phyloP scores from a whole-genome alignment of 1,140 invertebrate genomes.

The Drosophila persimilis region DNA sequence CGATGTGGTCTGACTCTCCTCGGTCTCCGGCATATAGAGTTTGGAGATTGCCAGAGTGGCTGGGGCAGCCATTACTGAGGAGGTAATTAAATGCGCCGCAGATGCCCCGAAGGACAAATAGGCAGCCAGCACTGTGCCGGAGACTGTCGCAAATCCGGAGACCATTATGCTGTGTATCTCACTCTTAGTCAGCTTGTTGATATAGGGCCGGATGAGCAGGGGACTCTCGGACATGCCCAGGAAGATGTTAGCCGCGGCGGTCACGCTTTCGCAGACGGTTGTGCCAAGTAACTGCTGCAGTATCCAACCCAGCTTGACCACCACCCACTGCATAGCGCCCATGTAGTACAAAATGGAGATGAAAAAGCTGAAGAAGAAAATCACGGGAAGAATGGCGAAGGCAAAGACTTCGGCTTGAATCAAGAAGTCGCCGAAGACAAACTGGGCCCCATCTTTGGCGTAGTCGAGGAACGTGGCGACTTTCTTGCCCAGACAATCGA shows the following conservation, averaged over 20 bases:
- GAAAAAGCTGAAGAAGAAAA: constrained; percentile 95
- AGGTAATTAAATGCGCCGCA: constrained; percentile 92
- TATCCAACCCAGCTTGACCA: constrained; percentile 91
- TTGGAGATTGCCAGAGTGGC: constrained; percentile 95
- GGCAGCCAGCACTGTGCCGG: constrained; percentile 95
- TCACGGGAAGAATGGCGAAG: constrained; percentile 92
- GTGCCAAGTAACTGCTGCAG: constrained; percentile 91
- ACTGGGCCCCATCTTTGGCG: constrained; percentile 90
- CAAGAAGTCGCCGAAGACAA: constrained; percentile 92
- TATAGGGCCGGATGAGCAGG: constrained; percentile 93
- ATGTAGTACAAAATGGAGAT: constrained; percentile 94
- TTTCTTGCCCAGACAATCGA: constrained; percentile 92
- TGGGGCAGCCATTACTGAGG: constrained; percentile 97
- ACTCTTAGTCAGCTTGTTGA: constrained; percentile 91
- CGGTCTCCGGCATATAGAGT: constrained; percentile 95
- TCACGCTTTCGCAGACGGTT: constrained; percentile 95
- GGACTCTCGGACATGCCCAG: constrained; percentile 96
- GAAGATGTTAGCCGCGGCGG: constrained; percentile 95
- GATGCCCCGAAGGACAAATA: constrained; percentile 96
- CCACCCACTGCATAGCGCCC: constrained; percentile 94
- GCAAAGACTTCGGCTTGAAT: constrained; percentile 88
- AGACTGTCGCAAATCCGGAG: constrained; percentile 97
- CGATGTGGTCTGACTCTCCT: constrained; percentile 88
- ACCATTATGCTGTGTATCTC: constrained; percentile 97
- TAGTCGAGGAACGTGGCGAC: constrained; percentile 91